Base-by-base conservation (phyloP, 1,140 invertebrate genomes). In the Maniola jurtina region DNA sequence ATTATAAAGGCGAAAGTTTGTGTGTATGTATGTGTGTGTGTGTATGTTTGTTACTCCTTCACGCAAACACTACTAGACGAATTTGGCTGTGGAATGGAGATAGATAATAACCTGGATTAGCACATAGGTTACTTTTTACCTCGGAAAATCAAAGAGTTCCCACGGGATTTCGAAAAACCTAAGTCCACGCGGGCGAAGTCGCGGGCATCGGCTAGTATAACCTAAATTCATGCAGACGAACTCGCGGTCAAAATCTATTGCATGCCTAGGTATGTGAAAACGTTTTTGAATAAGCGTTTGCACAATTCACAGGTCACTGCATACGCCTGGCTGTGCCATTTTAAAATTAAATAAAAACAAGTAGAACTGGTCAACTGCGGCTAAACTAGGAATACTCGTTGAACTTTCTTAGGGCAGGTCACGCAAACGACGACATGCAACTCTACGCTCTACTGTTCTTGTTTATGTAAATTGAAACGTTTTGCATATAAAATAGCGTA, bases 371-470 rank as follows among this genome's bases (percentile, higher is more conserved):
- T 72, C 66, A 68, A 68, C 70, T 70, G 59, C 55, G 54, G 42
- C 47, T 68, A 68, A 68, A 68, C 66, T 64, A 69, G 66, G 68
- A 62, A 71, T 63, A 62, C 64, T 59, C 69, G 69, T 63, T 61
- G 66, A 68, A 72, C 71, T 72, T 72, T 75, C 73, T 75, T 70
- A 75, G 73, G 70, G 73, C 70, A 75, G 73, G 70, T 72, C 73
- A 75, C 70, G 70, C 73, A 63, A 74, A 68, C 55, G 61, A 55
- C 61, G 61, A 64, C 67, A 65, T 66, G 67, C 67, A 58, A 66
- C 67, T 56, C 55, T 7, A 50, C 54, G 52, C 52, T 55, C 52
- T n/a, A n/a, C 9, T 55, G 61, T 52, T 50, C 38, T 15, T 55
- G 40, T 61, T 59, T 54, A 57, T 60, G 52, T 36, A 62, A 61